Evolutionary conservation across 2,888 invertebrate species (phyloP), one percentile per base, ranked within the genome.

Genomic region (Yponomeuta plumbellus): DNA sequence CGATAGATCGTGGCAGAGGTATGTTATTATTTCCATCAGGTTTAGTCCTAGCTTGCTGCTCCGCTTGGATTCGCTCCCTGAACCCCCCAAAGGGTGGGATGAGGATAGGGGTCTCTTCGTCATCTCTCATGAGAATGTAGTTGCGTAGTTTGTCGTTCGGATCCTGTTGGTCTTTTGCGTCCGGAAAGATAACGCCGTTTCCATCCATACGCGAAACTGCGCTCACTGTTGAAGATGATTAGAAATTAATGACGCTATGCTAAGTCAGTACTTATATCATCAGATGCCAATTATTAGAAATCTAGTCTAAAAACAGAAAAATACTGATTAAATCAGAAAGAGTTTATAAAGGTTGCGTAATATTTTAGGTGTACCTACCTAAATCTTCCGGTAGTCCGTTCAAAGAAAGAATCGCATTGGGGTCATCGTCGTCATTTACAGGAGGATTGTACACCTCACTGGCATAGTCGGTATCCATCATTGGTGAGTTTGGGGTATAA

Each of bases 401-500:
- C 11, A 21, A 59, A 59, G 23, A 20, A 10, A 59, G 13, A 22
- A 59, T 21, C 20, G 21, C 10, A 59, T 59, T 22, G 23, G 23
- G 59, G 21, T 59, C 22, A 68, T 87, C 85, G 70, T 92, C 91
- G 58, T 89, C 90, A 66, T 92, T 91, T 62, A 92, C 76, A 67
- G 96, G 94, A 26, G 96, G 96, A 80, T 93, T 95, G 80, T 95
- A 96, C 20, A 96, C 92, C 85, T 96, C 96, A 76, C 96, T 96
- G n/a, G 96, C 95, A 78, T 94, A 96, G 71, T 94, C 93, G 2
- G 94, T 92, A 76, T 95, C 93, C 8, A 87, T 90, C 67, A 91
- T 84, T 69, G 93, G 94, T 20, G 86, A 84, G 66, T 93, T 92
- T 17, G 97, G 97, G 10, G 94, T 94, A 75, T 96, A 97, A 71